Conservation (phyloP, 2,888 invertebrate species). For the Calephelis perditalis region DNA sequence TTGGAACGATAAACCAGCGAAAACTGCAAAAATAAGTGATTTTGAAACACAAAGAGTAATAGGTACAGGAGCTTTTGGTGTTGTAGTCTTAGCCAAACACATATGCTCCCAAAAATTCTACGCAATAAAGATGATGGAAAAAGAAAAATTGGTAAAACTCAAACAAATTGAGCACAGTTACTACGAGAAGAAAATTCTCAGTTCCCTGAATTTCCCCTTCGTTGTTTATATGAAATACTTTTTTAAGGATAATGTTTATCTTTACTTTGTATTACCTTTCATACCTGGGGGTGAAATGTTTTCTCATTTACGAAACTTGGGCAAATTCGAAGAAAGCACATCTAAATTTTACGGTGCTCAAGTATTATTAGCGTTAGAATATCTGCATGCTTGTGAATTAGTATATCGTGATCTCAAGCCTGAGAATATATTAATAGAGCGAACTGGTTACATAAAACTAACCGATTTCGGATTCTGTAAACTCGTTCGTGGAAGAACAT, state of each 20-base stretch:
- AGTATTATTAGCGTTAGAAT: slow-evolving; percentile 92
- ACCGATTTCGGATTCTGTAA: slow-evolving; percentile 98
- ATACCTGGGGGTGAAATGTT: slow-evolving; percentile 93
- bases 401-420: slow-evolving; percentile 95
- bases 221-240: slow-evolving; percentile 90
- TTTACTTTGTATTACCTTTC: slow-evolving; percentile 90
- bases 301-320: slow-evolving; percentile 81
- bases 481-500: slow-evolving; percentile 84
- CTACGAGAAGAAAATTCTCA: slow-evolving; percentile 93
- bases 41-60: slow-evolving; percentile 86
- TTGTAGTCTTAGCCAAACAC: slow-evolving; percentile 85
- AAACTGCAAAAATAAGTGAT: slow-evolving; percentile 66
- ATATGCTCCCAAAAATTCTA: slow-evolving; percentile 78
- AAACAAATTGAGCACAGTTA: slow-evolving; percentile 93
- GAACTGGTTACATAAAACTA: slow-evolving; percentile 87
- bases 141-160: slow-evolving; percentile 89
- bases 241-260: slow-evolving; percentile 90
- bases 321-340: slow-evolving; percentile 84
- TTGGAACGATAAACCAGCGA: slow-evolving; percentile 50
- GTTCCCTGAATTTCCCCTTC: slow-evolving; percentile 92
- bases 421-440: slow-evolving; percentile 92
- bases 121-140: slow-evolving; percentile 94
- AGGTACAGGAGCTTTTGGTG: slow-evolving; percentile 94
- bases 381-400: slow-evolving; percentile 91
- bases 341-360: slow-evolving; percentile 94